Conservation (phyloP, 2,888 invertebrate genomes). For the Eulithis prunata region DNA sequence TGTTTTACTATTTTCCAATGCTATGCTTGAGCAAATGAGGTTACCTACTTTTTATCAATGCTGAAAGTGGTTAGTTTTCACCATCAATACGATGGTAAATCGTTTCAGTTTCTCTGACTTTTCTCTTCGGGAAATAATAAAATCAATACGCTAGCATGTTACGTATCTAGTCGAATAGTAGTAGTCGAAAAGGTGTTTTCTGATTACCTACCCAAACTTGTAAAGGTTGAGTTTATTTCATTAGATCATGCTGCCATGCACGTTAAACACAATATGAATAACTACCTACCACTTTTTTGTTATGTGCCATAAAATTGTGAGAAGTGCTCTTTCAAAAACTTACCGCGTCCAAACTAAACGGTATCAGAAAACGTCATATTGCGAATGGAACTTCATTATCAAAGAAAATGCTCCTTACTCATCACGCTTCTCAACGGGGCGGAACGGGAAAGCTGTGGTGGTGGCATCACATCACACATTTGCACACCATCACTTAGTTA, state of each 20-base stretch:
- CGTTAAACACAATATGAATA: too few relatives aligned
- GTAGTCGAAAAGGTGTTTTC: too few relatives aligned
- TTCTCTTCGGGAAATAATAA: not conserved
- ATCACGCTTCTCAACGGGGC: conserved; percentile 53
- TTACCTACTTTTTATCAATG: conserved; percentile 49
- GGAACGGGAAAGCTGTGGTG: conserved; percentile 71
- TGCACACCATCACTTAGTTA: too few relatives aligned
- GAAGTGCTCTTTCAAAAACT: not conserved
- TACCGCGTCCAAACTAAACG: too few relatives aligned
- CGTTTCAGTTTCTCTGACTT: not conserved
- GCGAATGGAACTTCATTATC: conserved; percentile 44
- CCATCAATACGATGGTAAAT: conserved; percentile 13
- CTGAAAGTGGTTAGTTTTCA: conserved; percentile 41
- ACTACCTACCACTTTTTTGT: not conserved
- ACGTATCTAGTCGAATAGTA: too few relatives aligned
- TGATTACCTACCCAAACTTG: too few relatives aligned
- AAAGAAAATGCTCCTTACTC: conserved; percentile 58
- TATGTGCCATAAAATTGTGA: not conserved
- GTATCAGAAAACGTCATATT: not conserved
- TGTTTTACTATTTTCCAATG: conserved; percentile 42
- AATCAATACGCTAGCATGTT: not conserved
- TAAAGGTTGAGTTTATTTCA: too few relatives aligned
- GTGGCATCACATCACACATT: conserved; percentile 2
- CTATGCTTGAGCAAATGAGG: conserved; percentile 57
- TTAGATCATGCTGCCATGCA: too few relatives aligned